These are phyloP conservation scores for Tricholauxania praeusta DNA, from an alignment of 2,888 invertebrate genomes.

Conservation along the genomic window DNA sequence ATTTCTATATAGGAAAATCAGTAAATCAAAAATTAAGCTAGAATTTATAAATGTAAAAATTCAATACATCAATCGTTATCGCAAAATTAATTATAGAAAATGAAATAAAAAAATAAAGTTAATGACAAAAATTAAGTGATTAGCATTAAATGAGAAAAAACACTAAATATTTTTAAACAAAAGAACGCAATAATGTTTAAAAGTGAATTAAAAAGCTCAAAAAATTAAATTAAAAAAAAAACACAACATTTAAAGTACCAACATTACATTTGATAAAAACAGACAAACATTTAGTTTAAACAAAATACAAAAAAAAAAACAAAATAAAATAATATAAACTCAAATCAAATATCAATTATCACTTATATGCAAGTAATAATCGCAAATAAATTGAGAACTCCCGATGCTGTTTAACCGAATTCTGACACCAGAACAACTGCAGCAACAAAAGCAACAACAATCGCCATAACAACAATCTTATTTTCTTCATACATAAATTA, in stretches of 20 bases:
- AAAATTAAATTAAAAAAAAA: neutral
- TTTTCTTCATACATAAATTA: no score
- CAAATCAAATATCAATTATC: constrained; percentile 40
- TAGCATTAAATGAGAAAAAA: no score
- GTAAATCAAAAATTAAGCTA: constrained; percentile 30
- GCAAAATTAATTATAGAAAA: constrained; percentile 28
- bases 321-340: constrained; percentile 26
- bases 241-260: constrained; percentile 48
- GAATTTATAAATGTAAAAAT: constrained; percentile 16
- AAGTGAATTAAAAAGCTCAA: no score
- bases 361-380: constrained; percentile 18
- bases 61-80: constrained; percentile 25
- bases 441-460: constrained; percentile 4
- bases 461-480: neutral
- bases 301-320: constrained; percentile 6
- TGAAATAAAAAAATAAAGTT: neutral
- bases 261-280: constrained; percentile 40
- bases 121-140: no score
- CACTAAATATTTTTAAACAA: no score
- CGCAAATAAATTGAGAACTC: no score
- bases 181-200: no score
- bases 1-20: constrained; percentile 22
- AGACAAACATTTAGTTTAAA: constrained; percentile 43
- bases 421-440: neutral
- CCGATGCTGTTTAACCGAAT: no score